Conservation (phyloP, 2,888 invertebrate genomes). For the Sipha maydis region DNA sequence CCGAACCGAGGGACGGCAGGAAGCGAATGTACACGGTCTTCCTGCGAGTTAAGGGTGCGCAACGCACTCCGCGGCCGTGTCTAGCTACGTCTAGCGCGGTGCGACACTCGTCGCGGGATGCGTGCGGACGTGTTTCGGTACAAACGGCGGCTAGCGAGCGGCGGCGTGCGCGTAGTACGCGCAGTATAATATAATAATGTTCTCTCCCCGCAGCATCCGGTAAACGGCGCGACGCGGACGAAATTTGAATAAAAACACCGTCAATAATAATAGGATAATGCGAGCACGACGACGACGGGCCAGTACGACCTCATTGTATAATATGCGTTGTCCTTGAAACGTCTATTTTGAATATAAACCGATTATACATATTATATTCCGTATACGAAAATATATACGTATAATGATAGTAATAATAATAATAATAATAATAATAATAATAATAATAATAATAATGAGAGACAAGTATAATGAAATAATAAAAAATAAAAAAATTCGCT, state of each 20-base stretch:
- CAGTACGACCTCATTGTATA: conserved; percentile 45
- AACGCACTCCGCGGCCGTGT: no score
- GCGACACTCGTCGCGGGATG: not conserved
- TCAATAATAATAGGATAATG: conserved; percentile 60
- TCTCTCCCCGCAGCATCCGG: conserved; percentile 55
- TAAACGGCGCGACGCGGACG: conserved; percentile 59
- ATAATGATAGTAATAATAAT: not conserved
- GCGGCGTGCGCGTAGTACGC: no score
- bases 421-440: conserved; percentile 39
- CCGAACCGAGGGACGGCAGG: not conserved
- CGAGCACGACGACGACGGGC: conserved; percentile 61
- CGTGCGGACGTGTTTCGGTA: not conserved
- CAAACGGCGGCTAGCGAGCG: conserved; percentile 5
- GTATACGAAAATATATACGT: conserved; percentile 49
- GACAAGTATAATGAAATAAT: conserved; percentile 58
- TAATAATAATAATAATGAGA: conserved; percentile 55
- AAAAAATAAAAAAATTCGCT: conserved; percentile 54
- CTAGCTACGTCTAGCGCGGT: no score
- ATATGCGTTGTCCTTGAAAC: conserved; percentile 55
- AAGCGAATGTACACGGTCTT: not conserved
- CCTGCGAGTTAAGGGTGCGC: not conserved
- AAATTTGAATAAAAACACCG: conserved; percentile 62
- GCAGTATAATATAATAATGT: not conserved
- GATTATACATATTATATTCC: conserved; percentile 61
- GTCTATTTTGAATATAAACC: conserved; percentile 62